Base-by-base conservation (phyloP, 2,888 invertebrate genomes). In the Aphelenchoides bicaudatus region DNA sequence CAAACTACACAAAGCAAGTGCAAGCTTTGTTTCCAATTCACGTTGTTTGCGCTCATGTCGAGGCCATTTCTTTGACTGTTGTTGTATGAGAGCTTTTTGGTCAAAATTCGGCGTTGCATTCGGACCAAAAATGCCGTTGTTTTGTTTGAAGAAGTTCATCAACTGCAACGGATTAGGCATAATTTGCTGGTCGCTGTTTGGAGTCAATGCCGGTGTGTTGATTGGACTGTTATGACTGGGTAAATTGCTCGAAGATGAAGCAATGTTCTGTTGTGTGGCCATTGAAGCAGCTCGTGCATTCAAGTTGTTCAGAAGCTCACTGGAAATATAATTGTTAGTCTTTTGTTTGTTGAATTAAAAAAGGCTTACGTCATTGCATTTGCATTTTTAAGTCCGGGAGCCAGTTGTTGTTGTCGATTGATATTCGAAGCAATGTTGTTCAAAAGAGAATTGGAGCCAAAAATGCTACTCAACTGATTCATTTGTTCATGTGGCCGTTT, bases 41-140 rank as follows among this genome's bases (percentile, higher is more conserved):
- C 58, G 51, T 37, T 72, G 72, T 38, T 69, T 70, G 39, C 66
- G 63, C 23, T 74, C 74, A 38, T 74, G 72, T n/a, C 59, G 56
- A 30, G 68, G 54, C 74, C 74, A 74, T 57, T 74, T 74, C 59
- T 34, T 30, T 28, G 39, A 10, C 25, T 56, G 56, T 21, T 61
- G 56, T 10, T 5, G 28, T 13, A 62, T 27, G 27, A 19, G 34
- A 10, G 55, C 29, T n/a, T n/a, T n/a, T n/a, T n/a, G n/a, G n/a
- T n/a, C n/a, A 6, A 25, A 6, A 43, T 43, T 43, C 6, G 49
- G n/a, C 49, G 25, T 27, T 5, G 49, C 49, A 5, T 49, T 23
- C 8, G 30, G 8, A 49, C 49, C 49, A 8, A 49, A 49, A 16
- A 49, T 30, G 6, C 21, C 23, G 43, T 2, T 29, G 27, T 29